Base-by-base conservation (phyloP, 2,113 vertebrate genomes). In the Chionodraco myersi region DNA sequence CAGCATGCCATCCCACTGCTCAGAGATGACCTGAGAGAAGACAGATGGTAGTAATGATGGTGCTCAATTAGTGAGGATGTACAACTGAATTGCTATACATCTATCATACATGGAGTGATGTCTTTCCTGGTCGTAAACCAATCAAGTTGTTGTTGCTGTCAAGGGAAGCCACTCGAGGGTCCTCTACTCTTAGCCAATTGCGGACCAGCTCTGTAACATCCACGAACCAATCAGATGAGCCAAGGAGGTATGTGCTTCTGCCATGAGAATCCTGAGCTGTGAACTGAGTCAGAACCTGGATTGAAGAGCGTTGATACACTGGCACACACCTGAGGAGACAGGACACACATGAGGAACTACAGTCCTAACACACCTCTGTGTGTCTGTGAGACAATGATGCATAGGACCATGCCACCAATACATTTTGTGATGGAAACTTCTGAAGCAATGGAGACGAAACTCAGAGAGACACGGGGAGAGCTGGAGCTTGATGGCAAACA, bases 251-350 rank as follows among this genome's bases (percentile, higher is more conserved):
- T 3, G 74, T 87, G 26, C 84, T 87, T 71, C 86, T 75, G 44
- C 89, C 80, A 2, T 56, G 76, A 36, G 83, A 77, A 49, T 88
- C 86, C 60, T 85, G 82, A 56, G 94, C 94, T 60, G 80, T 91
- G 66, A 95, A 95, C 75, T 92, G 94, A 53, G 94, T 91, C 85
- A 94, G 78, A 48, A 95, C 82, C 77, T 94, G 94, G 64, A 95
- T 57, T 0, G 91, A 87, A 44, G 94, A 89, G 61, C 92, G 90
- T 80, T 95, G 94, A 79, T 88, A 95, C 51, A 94, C 91, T 0
- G 91, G 92, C 49, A 79, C 85, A 83, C 94, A 95, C 75, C 94
- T 95, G 77, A 47, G 34, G 48, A 73, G 14, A 34, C 49, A 75
- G 10, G 18, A 70, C 34, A 75, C 59, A 65, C 30, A 44, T 0